These are phyloP conservation scores for Salvelinus namaycush DNA, from an alignment of 2,113 vertebrate genomes.

Conservation along the genomic window DNA sequence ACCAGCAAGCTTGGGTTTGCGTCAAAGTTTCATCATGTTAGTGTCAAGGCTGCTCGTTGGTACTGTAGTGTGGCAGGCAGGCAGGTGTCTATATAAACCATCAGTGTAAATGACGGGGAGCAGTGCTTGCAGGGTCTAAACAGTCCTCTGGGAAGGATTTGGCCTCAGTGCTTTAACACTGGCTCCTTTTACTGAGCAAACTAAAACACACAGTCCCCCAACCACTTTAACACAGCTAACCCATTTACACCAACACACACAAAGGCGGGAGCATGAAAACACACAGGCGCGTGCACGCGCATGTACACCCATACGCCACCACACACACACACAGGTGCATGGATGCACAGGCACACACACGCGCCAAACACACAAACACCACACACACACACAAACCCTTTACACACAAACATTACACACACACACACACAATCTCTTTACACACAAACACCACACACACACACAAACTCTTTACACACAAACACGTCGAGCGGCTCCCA, in stretches of 20 bases:
- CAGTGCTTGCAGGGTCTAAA: constrained; percentile 37
- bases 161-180: constrained; percentile 38
- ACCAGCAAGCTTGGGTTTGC: constrained; percentile 43
- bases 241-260: constrained; percentile 23
- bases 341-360: background rate
- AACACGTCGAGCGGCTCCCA: constrained; percentile 10
- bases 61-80: constrained; percentile 28
- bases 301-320: constrained; percentile 15
- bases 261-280: background rate
- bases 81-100: constrained; percentile 47
- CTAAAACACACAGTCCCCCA: constrained; percentile 1
- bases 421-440: background rate
- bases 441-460: constrained; percentile 12
- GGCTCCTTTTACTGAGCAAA: constrained; percentile 13
- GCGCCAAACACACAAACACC: constrained; percentile 11
- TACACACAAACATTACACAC: background rate
- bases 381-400: constrained; percentile 9
- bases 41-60: constrained; percentile 57
- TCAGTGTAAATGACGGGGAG: constrained; percentile 51
- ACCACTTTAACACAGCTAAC: constrained; percentile 26
- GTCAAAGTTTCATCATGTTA: constrained; percentile 60
- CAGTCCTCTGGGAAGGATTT: constrained; percentile 55
- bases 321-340: constrained; percentile 8
- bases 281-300: constrained; percentile 15
- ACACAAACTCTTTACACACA: background rate